Percentiles rank a stretch among this genome's conserved stretches.
Conservation (phyloP, 2,888 invertebrate species). For the Creontiades dilutus region DNA sequence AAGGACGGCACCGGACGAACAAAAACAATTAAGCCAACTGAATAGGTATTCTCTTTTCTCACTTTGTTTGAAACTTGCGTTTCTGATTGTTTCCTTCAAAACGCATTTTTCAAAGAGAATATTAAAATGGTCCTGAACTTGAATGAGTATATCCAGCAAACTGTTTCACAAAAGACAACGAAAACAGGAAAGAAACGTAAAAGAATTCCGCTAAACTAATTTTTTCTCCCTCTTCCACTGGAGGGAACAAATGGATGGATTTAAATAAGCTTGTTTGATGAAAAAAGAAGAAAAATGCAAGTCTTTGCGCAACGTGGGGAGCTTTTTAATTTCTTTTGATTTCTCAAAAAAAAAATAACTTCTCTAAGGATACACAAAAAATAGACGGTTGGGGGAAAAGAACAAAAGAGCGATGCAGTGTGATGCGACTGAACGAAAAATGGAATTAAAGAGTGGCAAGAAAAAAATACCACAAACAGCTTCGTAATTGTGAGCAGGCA, state of each 20-base stretch:
- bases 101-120: background rate
- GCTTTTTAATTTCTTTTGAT: constrained; percentile 64
- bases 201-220: constrained; percentile 58
- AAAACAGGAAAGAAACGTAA: constrained; percentile 34
- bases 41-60: background rate
- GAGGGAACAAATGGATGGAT: constrained; percentile 52
- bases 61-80: background rate
- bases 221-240: constrained; percentile 40
- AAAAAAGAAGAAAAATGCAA: constrained; percentile 26
- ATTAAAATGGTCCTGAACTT: constrained; percentile 8
- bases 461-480: background rate
- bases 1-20: background rate
- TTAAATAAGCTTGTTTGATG: constrained; percentile 60
- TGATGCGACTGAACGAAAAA: background rate
- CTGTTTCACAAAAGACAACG: constrained; percentile 22
- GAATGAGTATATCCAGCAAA: constrained; percentile 27
- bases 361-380: constrained; percentile 38
- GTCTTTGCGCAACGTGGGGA: constrained; percentile 19
- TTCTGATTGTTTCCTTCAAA: background rate
- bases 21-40: background rate
- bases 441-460: background rate
- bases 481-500: background rate
- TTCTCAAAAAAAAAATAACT: constrained; percentile 50
- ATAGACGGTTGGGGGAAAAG: background rate
- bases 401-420: constrained; percentile 28